Conservation (phyloP, 2,888 invertebrate genomes). For the Cheilosia grossa region DNA sequence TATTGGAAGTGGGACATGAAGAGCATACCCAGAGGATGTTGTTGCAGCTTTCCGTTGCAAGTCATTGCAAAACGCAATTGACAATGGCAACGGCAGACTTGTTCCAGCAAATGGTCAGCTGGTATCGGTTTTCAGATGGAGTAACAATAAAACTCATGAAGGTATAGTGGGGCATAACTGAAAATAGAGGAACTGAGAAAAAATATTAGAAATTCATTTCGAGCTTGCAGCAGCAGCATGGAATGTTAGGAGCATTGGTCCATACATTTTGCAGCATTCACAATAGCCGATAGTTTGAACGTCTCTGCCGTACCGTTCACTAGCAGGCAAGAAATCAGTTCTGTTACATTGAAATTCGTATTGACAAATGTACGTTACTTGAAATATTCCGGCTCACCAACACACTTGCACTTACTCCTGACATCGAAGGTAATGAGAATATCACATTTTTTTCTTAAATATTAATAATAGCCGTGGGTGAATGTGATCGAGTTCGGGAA, state of each 20-base stretch:
- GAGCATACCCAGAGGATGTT: background rate
- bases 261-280: too few relatives aligned
- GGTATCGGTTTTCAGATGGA: background rate
- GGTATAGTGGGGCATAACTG: background rate
- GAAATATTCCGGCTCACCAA: too few relatives aligned
- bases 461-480: too few relatives aligned
- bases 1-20: background rate
- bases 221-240: background rate
- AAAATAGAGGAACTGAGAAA: background rate
- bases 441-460: too few relatives aligned
- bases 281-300: too few relatives aligned
- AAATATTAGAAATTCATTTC: background rate
- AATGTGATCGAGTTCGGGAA: too few relatives aligned
- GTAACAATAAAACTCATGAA: background rate
- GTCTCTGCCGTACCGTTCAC: too few relatives aligned
- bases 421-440: too few relatives aligned
- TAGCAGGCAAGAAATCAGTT: too few relatives aligned
- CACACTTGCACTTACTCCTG: too few relatives aligned
- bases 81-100: background rate
- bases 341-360: too few relatives aligned
- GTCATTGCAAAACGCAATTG: background rate
- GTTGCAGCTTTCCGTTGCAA: background rate
- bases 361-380: too few relatives aligned
- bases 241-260: background rate
- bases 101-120: constrained; percentile 5